These are phyloP conservation scores for Acanthosepion esculentum DNA, from an alignment of 2,888 invertebrate species.

Conservation along the genomic window DNA sequence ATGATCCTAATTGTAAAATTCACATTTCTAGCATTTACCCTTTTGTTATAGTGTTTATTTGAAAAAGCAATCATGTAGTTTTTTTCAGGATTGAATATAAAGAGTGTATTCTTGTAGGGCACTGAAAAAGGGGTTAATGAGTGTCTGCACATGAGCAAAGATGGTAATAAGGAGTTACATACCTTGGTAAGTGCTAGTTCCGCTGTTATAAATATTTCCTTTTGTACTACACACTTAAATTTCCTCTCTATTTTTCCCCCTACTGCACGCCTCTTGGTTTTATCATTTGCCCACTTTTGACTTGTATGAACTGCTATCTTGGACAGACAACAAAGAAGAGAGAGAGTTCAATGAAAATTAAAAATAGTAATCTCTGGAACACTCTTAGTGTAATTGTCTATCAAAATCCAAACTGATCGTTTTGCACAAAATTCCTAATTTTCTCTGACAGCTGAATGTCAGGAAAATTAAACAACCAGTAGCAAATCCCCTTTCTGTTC, in stretches of 20 bases:
- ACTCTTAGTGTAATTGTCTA: background rate
- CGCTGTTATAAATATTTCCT: background rate
- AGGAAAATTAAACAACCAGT: background rate
- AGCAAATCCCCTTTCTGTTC: background rate
- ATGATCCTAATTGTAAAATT: no score
- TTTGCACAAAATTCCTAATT: background rate
- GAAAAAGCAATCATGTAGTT: no score
- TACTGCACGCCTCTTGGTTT: no score
- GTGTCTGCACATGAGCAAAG: background rate
- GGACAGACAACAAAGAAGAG: background rate
- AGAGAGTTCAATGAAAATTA: background rate
- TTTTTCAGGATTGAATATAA: no score
- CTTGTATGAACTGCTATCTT: background rate
- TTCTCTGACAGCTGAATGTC: conserved; percentile 25
- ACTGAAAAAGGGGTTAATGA: background rate
- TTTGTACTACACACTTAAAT: background rate
- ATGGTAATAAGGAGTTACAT: background rate
- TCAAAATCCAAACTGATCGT: background rate
- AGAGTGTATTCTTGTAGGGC: no score
- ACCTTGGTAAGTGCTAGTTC: background rate
- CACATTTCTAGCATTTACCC: no score
- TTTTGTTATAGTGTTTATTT: no score
- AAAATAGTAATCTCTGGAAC: background rate
- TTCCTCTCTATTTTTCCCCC: no score
- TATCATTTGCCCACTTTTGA: background rate